Base-by-base conservation (phyloP, 2,113 vertebrate genomes). In the Centropristis striata region DNA sequence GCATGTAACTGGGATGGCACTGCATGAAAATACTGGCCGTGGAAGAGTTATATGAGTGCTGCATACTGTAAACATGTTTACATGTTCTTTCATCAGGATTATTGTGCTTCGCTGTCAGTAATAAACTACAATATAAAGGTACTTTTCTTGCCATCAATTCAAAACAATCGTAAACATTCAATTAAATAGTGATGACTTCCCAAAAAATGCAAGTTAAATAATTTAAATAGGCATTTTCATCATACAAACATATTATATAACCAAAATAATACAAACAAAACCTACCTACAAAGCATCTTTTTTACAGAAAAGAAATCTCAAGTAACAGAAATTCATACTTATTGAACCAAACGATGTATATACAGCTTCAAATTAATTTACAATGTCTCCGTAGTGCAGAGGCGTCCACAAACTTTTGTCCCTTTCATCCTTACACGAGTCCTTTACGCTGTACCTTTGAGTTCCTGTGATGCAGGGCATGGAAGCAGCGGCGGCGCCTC, bases 51-150 rank as follows among this genome's bases (percentile, higher is more conserved):
- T 21, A 54, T 15, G 28, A 73, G 50, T 66, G 69, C 59, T 66
- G 74, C 32, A 58, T 28, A 51, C 66, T 70, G 71, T 74, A 64
- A 85, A 84, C 53, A 51, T 47, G 67, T 72, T 18, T 32, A 25
- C 68, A 77, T 18, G 44, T 71, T 79, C 57, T 60, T 55, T 4
- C 47, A 27, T 70, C 49, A 27, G 32, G 25, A 42, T 50, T 55
- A 54, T 74, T 86, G 71, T 74, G 79, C 79, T 83, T 88, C 23
- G 46, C 46, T 50, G 23, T 76, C 42, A 12, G 50, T 59, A 37
- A 46, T 23, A 60, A 84, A 70, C 27, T 14, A 57, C 9, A 41
- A 25, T 59, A 25, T 8, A 37, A 54, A 63, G 58, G 74, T 70
- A 15, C 4, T 82, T 61, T 16, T 42, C 58, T 63, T 44, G 61